Evolutionary conservation across 2,113 vertebrate species (phyloP).

Genomic region (Amphilophus citrinellus): DNA sequence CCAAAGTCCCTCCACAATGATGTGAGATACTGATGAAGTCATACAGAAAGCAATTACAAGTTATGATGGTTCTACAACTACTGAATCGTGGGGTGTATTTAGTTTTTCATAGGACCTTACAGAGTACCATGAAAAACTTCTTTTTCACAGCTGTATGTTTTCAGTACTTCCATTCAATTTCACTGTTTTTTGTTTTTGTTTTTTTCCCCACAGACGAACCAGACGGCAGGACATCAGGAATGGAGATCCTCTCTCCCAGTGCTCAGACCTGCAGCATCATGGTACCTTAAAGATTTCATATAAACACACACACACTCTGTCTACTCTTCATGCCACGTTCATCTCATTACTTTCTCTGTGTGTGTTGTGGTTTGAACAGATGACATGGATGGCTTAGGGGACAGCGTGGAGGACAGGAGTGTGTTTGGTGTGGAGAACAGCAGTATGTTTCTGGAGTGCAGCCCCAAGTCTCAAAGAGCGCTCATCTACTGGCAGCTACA

Average conservation of each 20-base stretch:
- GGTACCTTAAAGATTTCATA: conserved; percentile 78
- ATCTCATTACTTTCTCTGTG: neutral
- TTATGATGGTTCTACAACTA: neutral
- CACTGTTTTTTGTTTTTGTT: neutral
- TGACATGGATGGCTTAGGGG: conserved; percentile 81
- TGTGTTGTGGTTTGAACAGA: conserved; percentile 74
- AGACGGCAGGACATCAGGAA: conserved; percentile 96
- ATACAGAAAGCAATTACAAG: neutral
- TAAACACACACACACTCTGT: neutral
- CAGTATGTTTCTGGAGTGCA: conserved; percentile 97
- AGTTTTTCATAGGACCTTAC: accelerated
- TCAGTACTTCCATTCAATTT: neutral
- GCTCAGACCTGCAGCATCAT: conserved; percentile 94
- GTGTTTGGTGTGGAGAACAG: conserved; percentile 98
- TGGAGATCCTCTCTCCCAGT: conserved; percentile 97
- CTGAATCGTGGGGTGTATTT: neutral
- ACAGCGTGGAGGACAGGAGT: conserved; percentile 89
- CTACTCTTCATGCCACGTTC: neutral
- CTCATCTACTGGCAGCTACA: conserved; percentile 96
- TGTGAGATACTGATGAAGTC: neutral
- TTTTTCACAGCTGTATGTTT: neutral
- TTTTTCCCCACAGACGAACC: conserved; percentile 84
- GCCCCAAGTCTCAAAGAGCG: conserved; percentile 94
- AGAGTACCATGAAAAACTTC: too few relatives aligned
- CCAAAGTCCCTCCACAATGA: neutral